Evolutionary conservation across 1,140 invertebrate genomes (phyloP).

Genomic region (Micrasema longulum): DNA sequence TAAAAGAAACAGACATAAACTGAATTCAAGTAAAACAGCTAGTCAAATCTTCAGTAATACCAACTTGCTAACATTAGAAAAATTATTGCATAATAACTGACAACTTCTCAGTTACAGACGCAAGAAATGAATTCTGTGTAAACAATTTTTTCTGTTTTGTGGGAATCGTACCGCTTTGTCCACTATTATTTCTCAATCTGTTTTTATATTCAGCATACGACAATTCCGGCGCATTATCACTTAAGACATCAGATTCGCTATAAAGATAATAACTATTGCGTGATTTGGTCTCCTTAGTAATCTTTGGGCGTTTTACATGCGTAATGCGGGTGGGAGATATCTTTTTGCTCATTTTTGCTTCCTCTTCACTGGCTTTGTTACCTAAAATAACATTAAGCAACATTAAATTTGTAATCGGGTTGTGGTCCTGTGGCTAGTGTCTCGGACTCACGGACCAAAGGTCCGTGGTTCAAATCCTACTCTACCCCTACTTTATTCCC

Average conservation of each 20-base stretch:
- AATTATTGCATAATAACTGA: constrained; percentile 10
- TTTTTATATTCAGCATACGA: background rate
- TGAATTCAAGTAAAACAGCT: too few species aligned
- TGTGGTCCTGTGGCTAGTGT: too few species aligned
- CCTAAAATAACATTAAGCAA: constrained; percentile 1
- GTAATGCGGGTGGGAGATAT: constrained; percentile 17
- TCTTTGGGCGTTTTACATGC: background rate
- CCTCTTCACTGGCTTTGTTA: background rate
- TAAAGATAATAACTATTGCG: background rate
- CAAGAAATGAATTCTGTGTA: constrained; percentile 4
- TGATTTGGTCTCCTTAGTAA: background rate
- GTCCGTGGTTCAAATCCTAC: too few species aligned
- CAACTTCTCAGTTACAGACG: background rate
- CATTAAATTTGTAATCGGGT: background rate
- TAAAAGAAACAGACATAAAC: too few species aligned
- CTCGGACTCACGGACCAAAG: too few species aligned
- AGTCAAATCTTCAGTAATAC: too few species aligned
- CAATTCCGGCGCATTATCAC: background rate
- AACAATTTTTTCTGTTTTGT: constrained; percentile 18
- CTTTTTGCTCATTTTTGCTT: background rate
- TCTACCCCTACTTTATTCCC: too few species aligned
- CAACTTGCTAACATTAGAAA: background rate
- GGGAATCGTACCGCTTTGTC: background rate
- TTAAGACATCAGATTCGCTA: background rate
- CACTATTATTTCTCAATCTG: constrained; percentile 9